These are phyloP conservation scores for Alethe castanea DNA, from an alignment of 2,113 vertebrate genomes.

Conservation along the genomic window DNA sequence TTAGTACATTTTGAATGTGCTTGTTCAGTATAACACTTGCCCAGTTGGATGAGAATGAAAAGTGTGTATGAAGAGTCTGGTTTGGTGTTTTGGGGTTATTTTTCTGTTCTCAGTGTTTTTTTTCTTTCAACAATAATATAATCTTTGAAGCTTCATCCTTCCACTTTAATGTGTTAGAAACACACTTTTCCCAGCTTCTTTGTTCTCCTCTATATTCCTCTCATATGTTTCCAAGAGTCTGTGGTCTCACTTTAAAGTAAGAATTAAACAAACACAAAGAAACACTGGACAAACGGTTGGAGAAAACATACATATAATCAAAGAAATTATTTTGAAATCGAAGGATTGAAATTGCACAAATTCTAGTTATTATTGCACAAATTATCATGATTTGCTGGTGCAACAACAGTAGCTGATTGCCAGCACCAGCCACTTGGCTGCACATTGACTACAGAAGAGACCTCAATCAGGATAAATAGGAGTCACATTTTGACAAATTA, in stretches of 20 bases:
- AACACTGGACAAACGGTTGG: not conserved
- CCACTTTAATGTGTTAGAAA: not conserved
- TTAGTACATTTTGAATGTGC: not conserved
- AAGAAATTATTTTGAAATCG: not conserved
- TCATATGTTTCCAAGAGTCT: not conserved
- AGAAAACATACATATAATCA: not conserved
- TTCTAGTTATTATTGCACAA: not conserved
- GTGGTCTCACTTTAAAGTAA: not conserved
- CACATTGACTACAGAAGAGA: not conserved
- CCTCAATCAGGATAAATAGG: not conserved
- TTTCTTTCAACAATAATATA: not conserved
- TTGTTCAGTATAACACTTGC: not conserved
- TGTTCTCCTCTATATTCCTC: not conserved
- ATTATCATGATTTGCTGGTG: not conserved
- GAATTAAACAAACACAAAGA: not conserved
- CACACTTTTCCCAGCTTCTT: not conserved
- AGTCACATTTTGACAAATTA: not conserved
- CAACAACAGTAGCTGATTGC: not conserved
- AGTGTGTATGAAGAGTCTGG: not conserved
- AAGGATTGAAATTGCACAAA: not conserved
- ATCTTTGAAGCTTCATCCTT: not conserved
- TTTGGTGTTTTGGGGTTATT: not conserved
- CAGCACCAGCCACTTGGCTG: not conserved
- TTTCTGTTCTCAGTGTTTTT: not conserved
- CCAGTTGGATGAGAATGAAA: not conserved